Percentiles rank a stretch among this genome's conserved stretches.
Evolutionary conservation across 2,888 invertebrate species (phyloP).

Genomic region (Stramonita haemastoma): DNA sequence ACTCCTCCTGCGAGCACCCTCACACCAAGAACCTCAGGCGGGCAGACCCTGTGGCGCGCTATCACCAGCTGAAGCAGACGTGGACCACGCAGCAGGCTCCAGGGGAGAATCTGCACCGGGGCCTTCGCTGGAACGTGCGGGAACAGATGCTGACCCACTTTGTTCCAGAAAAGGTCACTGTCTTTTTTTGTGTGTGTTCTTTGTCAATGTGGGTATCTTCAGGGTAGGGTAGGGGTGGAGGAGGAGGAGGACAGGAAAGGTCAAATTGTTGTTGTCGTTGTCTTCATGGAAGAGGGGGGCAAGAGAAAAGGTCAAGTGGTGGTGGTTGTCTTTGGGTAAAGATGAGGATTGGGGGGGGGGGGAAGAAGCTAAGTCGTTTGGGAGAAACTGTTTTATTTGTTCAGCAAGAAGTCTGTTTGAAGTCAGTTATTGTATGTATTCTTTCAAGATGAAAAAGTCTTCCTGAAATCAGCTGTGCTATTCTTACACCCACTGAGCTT

Average conservation of each 20-base stretch:
- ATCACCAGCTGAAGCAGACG: conserved; percentile 70
- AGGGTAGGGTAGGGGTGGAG: not conserved
- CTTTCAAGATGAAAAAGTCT: too few relatives aligned
- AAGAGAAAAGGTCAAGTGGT: not conserved
- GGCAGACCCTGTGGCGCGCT: conserved; percentile 72
- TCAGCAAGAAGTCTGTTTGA: too few relatives aligned
- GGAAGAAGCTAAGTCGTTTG: too few relatives aligned
- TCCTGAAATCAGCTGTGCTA: too few relatives aligned
- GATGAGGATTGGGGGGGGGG: too few relatives aligned
- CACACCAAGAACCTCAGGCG: conserved; percentile 70
- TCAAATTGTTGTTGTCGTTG: too few relatives aligned
- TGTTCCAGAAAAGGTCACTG: conserved; percentile 71
- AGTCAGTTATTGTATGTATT: too few relatives aligned
- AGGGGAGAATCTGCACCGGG: conserved; percentile 75
- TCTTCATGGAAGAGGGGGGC: not conserved
- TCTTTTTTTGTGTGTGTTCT: not conserved
- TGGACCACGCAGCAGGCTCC: conserved; percentile 73
- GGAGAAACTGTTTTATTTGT: too few relatives aligned
- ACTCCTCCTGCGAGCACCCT: conserved; percentile 66
- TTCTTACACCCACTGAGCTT: too few relatives aligned
- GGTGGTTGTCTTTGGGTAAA: too few relatives aligned
- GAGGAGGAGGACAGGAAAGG: not conserved
- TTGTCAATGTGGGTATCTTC: too few relatives aligned
- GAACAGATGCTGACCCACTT: conserved; percentile 76
- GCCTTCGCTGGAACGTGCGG: conserved; percentile 74